Base-by-base conservation (phyloP, 2,797 vertebrate species). In the Heterohyrax brucei region DNA sequence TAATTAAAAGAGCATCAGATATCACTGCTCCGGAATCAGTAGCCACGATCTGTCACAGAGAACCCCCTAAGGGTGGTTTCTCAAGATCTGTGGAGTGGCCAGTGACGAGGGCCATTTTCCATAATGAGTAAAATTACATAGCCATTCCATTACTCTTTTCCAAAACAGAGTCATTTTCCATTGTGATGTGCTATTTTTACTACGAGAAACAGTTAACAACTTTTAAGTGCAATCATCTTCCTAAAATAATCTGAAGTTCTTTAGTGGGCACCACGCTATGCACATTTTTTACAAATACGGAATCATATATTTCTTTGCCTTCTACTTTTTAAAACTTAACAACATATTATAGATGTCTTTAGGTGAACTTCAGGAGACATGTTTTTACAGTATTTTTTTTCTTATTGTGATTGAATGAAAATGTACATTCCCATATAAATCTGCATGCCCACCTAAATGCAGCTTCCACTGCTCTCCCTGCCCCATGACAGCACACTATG, bases 41-140 rank as follows among this genome's bases (percentile, higher is more conserved):
- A 90, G 95, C 75, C 24, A 12, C 62, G 93, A 19, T 94, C 84
- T 77, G 64, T 95, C 89, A 75, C 26, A 46, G 77, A 95, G 64
- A 97, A 75, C 95, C 18, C 96, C 89, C 64, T 61, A 61, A 79
- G 85, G 94, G 85, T 7, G 87, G 21, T 21, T 86, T 73, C 68
- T 95, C 68, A 81, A 80, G 80, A 92, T 95, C 89, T 90, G 76
- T 73, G 85, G 75, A 77, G 22, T 85, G 83, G 93, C 89, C 81
- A 68, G 44, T 50, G 75, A 97, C 89, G 75, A 92, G 21, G 85
- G 91, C 93, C 89, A 90, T 97, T 96, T 97, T 93, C 84, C 87
- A 77, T 87, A 97, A 95, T 93, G 96, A 95, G 46, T 70, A 90
- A 97, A 96, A 97, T 95, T 93, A 96, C 95, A 92, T 85, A 68